A percentile compares a stretch with the other conserved stretches of the same genome.
phyloP scores from a whole-genome alignment of 2,113 vertebrate species.

The Chionodraco myersi region DNA sequence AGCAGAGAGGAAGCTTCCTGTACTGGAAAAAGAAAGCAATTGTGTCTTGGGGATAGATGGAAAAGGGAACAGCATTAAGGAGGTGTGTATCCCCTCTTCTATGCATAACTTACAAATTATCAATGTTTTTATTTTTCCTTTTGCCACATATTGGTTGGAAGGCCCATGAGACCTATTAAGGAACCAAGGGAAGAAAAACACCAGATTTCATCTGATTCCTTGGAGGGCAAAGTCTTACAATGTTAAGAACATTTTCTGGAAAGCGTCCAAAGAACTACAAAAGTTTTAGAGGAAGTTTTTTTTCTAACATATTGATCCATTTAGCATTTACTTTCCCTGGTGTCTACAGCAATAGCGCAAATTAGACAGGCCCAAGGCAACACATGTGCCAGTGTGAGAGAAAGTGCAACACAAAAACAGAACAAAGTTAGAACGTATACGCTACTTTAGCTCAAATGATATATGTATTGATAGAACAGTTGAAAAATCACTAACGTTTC shows the following conservation, averaged over 20 bases:
- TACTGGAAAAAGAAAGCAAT: conserved; percentile 49
- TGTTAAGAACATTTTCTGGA: conserved; percentile 81
- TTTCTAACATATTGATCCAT: conserved; percentile 70
- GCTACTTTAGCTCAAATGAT: neutral
- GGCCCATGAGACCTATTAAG: conserved; percentile 86
- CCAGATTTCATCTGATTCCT: conserved; percentile 84
- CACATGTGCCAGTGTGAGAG: conserved; percentile 25
- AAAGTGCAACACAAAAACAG: conserved; percentile 31
- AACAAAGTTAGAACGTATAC: neutral
- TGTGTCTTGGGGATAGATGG: conserved; percentile 58
- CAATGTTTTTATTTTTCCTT: conserved; percentile 79
- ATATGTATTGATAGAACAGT: conserved; percentile 13
- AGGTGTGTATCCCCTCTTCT: conserved; percentile 40
- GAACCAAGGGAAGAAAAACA: conserved; percentile 84
- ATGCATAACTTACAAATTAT: conserved; percentile 78
- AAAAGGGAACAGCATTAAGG: conserved; percentile 54
- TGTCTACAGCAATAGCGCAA: conserved; percentile 57
- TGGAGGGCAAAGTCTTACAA: conserved; percentile 70
- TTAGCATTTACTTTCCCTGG: conserved; percentile 63
- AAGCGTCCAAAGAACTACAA: conserved; percentile 63
- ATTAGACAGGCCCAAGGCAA: conserved; percentile 56
- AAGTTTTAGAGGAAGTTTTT: conserved; percentile 72
- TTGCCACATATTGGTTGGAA: conserved; percentile 76
- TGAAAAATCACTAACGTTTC: neutral
- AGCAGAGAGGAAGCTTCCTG: conserved; percentile 30